Evolutionary conservation across 2,888 invertebrate species (phyloP).

Genomic region (Herminia tarsipennalis): DNA sequence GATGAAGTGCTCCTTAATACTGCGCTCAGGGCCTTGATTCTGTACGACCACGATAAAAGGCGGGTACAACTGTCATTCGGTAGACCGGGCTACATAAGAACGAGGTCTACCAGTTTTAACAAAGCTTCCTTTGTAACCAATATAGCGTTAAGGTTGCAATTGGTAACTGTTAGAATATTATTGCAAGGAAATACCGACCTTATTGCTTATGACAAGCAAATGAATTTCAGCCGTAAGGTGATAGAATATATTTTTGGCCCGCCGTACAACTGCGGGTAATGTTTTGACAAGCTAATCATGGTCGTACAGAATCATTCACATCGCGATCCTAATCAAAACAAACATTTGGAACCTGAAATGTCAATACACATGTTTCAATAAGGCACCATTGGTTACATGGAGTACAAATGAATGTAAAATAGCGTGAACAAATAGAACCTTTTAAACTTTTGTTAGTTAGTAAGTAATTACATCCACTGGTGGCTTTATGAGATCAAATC

Average conservation of each 20-base stretch:
- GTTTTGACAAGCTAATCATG: background rate
- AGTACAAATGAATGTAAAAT: slow-evolving; percentile 37
- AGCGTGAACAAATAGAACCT: slow-evolving; percentile 47
- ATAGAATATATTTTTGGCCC: background rate
- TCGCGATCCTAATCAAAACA: slow-evolving; percentile 23
- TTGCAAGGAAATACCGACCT: too few relatives aligned
- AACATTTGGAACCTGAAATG: slow-evolving; percentile 39
- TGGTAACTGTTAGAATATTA: too few relatives aligned
- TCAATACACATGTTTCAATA: slow-evolving; percentile 51
- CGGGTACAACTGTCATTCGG: too few relatives aligned
- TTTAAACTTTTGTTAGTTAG: slow-evolving; percentile 42
- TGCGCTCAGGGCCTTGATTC: slow-evolving; percentile 18
- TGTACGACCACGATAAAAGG: too few relatives aligned
- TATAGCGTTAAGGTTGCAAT: too few relatives aligned
- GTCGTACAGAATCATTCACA: background rate
- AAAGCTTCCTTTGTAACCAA: too few relatives aligned
- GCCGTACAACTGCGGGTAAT: background rate
- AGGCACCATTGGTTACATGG: slow-evolving; percentile 80
- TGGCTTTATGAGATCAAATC: slow-evolving; percentile 83
- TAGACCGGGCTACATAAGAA: too few relatives aligned
- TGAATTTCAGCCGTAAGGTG: too few relatives aligned
- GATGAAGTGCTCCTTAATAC: slow-evolving; percentile 20
- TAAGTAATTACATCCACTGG: slow-evolving; percentile 72
- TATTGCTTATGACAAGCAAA: too few relatives aligned
- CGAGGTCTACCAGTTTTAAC: too few relatives aligned